These are phyloP conservation scores for Drosophila aff. DNA, from an alignment of 1,140 invertebrate species.

Conservation along the genomic window DNA sequence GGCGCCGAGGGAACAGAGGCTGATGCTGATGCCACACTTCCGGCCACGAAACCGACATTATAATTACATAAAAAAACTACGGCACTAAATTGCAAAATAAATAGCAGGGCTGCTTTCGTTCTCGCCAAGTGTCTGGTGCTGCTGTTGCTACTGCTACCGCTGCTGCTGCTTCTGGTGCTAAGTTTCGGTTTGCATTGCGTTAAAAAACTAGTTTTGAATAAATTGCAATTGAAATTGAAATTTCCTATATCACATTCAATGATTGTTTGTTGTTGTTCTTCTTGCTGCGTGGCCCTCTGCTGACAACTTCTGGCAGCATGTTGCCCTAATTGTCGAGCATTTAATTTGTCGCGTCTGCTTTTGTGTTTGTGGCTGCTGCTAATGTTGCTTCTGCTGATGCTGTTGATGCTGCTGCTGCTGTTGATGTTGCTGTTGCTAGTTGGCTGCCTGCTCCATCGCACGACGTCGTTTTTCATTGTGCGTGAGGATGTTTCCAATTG, in stretches of 20 bases:
- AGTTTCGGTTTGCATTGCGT: constrained; percentile 59
- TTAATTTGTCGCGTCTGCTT: constrained; percentile 42
- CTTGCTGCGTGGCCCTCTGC: constrained; percentile 28
- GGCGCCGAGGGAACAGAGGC: constrained; percentile 11
- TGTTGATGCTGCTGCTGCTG: constrained; percentile 25
- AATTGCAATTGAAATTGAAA: constrained; percentile 80
- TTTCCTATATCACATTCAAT: constrained; percentile 80
- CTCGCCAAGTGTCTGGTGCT: constrained; percentile 38
- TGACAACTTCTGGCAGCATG: constrained; percentile 62
- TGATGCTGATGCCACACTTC: constrained; percentile 42
- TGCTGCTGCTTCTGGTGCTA: constrained; percentile 25
- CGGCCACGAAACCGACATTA: constrained; percentile 80
- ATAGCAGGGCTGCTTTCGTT: constrained; percentile 40
- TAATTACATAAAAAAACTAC: constrained; percentile 82
- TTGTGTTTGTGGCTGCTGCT: constrained; percentile 41
- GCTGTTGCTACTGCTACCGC: constrained; percentile 13
- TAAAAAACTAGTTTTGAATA: constrained; percentile 79
- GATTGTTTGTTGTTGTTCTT: constrained; percentile 69
- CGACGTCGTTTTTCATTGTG: constrained; percentile 85
- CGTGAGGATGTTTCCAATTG: constrained; percentile 64
- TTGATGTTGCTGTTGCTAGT: constrained; percentile 48
- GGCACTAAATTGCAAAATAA: constrained; percentile 77
- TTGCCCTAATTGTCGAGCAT: constrained; percentile 43
- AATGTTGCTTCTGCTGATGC: constrained; percentile 16
- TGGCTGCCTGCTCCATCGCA: constrained; percentile 79